Base-by-base conservation (phyloP, 1,140 invertebrate species). In the Trachelipus rathkii region DNA sequence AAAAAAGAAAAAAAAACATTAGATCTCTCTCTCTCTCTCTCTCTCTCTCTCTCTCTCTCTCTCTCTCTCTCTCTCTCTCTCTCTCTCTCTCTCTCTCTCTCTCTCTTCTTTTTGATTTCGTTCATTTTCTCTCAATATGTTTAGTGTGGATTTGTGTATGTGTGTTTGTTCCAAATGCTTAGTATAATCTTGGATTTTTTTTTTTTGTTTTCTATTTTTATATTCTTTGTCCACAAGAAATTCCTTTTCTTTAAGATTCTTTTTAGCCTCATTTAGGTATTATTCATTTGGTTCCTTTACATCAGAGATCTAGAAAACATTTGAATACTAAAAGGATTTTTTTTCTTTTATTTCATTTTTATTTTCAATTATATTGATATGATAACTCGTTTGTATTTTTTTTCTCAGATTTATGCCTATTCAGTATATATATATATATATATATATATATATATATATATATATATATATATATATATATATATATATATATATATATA, bases 381-480 rank as follows among this genome's bases (percentile, higher is more conserved):
- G 33, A 33, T 15, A 60, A 19, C 50, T 60, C 19, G 11, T 19
- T 60, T 60, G 11, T 4, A 8, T 19, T 60, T 60, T 19, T 60
- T 60, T 13, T 60, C 1, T 60, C 19, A 60, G 11, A 3, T 13
- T 60, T 60, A 60, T 19, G 50, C 50, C 50, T 60, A 60, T 60
- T 60, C 50, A 60, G 8, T 60, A 60, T 60, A 60, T 60, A 60
- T 8, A 60, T 60, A 60, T 60, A 60, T 60, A 60, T 60, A 60
- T 60, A 60, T 60, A 60, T 60, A 60, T 60, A 60, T 60, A 60
- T 60, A 60, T 60, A 60, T 60, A 60, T 60, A 60, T 60, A 60
- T 60, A 60, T 60, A 60, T 60, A 60, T 60, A 60, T 60, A 60
- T 60, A 60, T 60, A 60, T 60, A 60, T 60, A 60, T 60, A 60